Percentiles rank a stretch among this genome's conserved stretches.
Evolutionary conservation across 2,888 invertebrate species (phyloP).

Genomic region (Chaitophorus viminalis): DNA sequence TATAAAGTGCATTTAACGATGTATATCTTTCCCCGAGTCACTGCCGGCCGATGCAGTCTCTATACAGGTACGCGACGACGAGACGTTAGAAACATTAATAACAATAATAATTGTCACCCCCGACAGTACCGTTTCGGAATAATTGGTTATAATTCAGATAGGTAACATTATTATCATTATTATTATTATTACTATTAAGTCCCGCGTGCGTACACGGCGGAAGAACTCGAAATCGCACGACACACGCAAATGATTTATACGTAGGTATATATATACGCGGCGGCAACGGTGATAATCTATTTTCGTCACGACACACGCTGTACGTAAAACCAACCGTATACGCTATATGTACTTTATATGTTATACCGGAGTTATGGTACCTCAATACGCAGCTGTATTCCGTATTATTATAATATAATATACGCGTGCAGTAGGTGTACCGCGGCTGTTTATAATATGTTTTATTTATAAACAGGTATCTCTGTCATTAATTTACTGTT

Average conservation of each 20-base stretch:
- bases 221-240: not conserved
- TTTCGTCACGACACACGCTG: slow-evolving; percentile 32
- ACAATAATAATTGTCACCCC: slow-evolving; percentile 6
- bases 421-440: too few relatives aligned
- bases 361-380: too few relatives aligned
- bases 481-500: slow-evolving; percentile 1
- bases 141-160: slow-evolving; percentile 11
- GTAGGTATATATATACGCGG: not conserved
- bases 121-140: slow-evolving; percentile 20
- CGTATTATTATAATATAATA: not conserved
- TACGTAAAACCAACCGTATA: not conserved
- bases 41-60: not conserved
- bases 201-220: not conserved
- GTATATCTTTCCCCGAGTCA: not conserved
- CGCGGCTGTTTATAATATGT: too few relatives aligned
- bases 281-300: not conserved
- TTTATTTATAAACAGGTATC: not conserved
- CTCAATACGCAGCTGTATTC: not conserved
- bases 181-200: too few relatives aligned
- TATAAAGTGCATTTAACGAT: slow-evolving; percentile 13
- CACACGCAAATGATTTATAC: not conserved
- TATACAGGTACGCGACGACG: not conserved
- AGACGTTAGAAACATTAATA: not conserved
- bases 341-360: not conserved
- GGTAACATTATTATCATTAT: not conserved